phyloP scores from a whole-genome alignment of 2,888 invertebrate genomes.

The Drosophila subquinaria region DNA sequence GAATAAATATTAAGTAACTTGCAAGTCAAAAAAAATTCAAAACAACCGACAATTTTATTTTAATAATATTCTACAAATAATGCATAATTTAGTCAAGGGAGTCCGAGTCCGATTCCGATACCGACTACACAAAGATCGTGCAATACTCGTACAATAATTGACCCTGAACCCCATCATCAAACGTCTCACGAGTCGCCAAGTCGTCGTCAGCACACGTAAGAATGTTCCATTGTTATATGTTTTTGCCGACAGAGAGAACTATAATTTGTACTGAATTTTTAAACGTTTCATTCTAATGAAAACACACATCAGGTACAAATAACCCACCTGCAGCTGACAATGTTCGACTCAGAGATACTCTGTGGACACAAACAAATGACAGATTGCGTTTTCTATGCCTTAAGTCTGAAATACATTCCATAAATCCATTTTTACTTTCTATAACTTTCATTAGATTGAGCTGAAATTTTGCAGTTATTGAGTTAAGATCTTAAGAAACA shows the following conservation, averaged over 20 bases:
- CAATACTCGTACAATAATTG: slow-evolving; percentile 61
- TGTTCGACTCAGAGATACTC: slow-evolving; percentile 3
- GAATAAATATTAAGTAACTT: slow-evolving; percentile 77
- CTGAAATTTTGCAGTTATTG: background rate
- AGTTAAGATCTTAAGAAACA: background rate
- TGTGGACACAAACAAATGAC: background rate
- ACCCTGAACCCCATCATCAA: slow-evolving; percentile 67
- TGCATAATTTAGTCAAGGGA: slow-evolving; percentile 66
- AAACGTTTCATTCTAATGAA: slow-evolving; percentile 73
- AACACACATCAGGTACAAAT: slow-evolving; percentile 26
- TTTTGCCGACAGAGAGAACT: slow-evolving; percentile 40
- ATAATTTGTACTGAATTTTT: slow-evolving; percentile 66
- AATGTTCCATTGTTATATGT: slow-evolving; percentile 66
- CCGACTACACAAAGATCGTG: slow-evolving; percentile 56
- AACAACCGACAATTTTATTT: slow-evolving; percentile 46
- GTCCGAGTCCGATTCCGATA: background rate
- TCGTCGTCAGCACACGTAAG: slow-evolving; percentile 54
- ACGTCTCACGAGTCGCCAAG: slow-evolving; percentile 41
- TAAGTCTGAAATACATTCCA: background rate
- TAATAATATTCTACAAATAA: slow-evolving; percentile 64
- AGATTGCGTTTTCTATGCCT: background rate
- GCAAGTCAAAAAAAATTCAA: background rate
- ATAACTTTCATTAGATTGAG: background rate
- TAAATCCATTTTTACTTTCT: too few species aligned
- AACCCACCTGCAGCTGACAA: background rate